Conservation (phyloP, 2,797 vertebrate species). For the Oophaga sylvatica region DNA sequence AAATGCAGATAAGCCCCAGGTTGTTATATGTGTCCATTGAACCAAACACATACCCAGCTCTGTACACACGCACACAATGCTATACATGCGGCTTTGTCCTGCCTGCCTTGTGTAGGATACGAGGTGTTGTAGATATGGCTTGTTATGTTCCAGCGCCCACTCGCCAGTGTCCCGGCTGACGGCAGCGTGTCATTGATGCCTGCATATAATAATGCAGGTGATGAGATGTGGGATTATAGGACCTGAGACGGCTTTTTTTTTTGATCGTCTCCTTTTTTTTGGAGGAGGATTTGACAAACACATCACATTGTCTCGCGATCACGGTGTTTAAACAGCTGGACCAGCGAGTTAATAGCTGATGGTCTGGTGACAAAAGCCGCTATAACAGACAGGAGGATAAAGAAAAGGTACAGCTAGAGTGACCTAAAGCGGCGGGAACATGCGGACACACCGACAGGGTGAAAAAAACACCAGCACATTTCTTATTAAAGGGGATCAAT, state of each 20-base stretch:
- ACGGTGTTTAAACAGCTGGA: constrained; percentile 60
- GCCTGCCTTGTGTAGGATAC: neutral
- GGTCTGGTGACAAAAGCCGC: constrained; percentile 43
- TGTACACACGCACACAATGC: constrained; percentile 12
- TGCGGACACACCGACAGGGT: neutral
- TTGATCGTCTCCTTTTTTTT: constrained; percentile 38
- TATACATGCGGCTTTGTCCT: constrained; percentile 27
- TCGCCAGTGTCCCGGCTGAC: constrained; percentile 5
- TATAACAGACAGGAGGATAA: constrained; percentile 37
- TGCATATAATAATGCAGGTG: constrained; percentile 39
- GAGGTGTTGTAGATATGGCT: neutral
- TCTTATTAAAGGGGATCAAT: neutral
- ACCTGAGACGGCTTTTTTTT: neutral
- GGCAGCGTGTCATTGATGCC: neutral
- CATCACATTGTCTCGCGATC: constrained; percentile 39
- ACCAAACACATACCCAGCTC: neutral
- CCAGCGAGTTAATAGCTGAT: constrained; percentile 47
- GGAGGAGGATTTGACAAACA: constrained; percentile 49
- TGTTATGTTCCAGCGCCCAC: neutral
- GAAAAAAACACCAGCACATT: neutral
- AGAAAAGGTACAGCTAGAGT: constrained; percentile 16
- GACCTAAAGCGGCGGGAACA: neutral
- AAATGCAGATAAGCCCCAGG: constrained; percentile 1
- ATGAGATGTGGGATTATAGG: constrained; percentile 29
- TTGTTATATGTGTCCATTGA: neutral